Evolutionary conservation across 2,888 invertebrate species (phyloP).

Genomic region (Acanthosepion esculentum): DNA sequence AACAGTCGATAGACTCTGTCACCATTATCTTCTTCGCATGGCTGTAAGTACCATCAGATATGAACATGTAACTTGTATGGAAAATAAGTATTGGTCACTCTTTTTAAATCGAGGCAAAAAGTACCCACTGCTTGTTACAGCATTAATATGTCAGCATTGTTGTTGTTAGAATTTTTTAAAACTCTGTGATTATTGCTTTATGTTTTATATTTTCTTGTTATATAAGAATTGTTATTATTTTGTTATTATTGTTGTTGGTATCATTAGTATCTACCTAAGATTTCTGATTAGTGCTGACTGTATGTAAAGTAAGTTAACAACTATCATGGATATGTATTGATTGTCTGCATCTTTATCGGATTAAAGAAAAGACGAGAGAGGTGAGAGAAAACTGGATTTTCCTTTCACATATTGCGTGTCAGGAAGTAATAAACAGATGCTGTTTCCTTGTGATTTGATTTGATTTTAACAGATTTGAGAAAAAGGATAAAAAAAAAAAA

Average conservation of each 20-base stretch:
- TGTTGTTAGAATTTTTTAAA: not conserved
- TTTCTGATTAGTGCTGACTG: not conserved
- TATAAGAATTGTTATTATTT: not conserved
- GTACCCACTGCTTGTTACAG: not conserved
- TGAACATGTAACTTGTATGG: not conserved
- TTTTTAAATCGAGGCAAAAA: not conserved
- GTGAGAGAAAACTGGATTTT: not conserved
- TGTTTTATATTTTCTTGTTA: not conserved
- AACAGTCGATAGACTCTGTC: not conserved
- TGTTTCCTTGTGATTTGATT: too few species aligned
- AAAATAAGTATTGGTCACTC: conserved; percentile 33
- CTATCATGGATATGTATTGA: conserved; percentile 33
- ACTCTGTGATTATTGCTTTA: not conserved
- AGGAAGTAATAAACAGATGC: too few species aligned
- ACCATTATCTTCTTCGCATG: conserved; percentile 33
- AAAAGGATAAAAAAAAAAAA: too few species aligned
- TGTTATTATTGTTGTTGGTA: not conserved
- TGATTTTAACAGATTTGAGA: too few species aligned
- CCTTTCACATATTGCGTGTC: too few species aligned
- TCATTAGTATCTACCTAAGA: not conserved
- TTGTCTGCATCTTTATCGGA: not conserved
- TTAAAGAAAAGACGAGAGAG: not conserved
- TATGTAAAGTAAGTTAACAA: not conserved
- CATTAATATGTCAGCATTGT: not conserved
- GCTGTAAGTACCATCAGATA: not conserved